Percentiles rank a stretch among this genome's conserved stretches.
Evolutionary conservation across 2,113 vertebrate genomes (phyloP).

Genomic region (Ceyx cyanopectus): DNA sequence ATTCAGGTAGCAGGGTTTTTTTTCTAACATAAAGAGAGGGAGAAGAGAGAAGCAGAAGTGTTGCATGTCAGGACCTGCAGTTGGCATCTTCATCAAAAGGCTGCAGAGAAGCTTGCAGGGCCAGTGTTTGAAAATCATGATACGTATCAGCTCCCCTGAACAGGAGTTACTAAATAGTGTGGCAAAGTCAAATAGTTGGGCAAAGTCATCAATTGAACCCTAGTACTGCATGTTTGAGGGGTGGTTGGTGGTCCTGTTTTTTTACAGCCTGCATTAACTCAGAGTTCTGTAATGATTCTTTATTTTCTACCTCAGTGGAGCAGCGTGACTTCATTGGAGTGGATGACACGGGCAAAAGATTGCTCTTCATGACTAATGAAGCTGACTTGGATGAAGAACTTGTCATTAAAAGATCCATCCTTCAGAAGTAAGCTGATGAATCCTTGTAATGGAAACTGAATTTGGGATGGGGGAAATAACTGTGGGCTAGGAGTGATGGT

Average conservation of each 20-base stretch:
- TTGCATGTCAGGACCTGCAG: background rate
- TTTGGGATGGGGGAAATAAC: background rate
- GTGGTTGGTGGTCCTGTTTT: background rate
- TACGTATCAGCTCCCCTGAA: background rate
- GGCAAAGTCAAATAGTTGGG: background rate
- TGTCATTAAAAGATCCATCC: constrained; percentile 91
- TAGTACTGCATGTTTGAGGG: background rate
- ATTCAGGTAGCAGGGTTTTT: background rate
- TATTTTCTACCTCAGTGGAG: constrained; percentile 85
- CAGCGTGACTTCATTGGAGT: constrained; percentile 98
- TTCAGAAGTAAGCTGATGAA: constrained; percentile 88
- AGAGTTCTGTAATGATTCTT: constrained; percentile 43
- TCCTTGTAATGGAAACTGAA: constrained; percentile 43
- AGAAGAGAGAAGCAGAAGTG: background rate
- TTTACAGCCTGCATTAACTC: background rate
- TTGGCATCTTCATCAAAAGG: background rate
- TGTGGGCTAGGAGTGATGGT: background rate
- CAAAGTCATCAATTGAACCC: background rate
- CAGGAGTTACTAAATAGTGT: background rate
- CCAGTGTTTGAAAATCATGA: background rate
- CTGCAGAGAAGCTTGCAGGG: background rate
- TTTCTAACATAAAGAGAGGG: background rate
- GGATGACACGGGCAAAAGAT: constrained; percentile 90
- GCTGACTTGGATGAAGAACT: constrained; percentile 96
- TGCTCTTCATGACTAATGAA: constrained; percentile 98